These are phyloP conservation scores for Lepidurus packardi DNA, from an alignment of 1,140 invertebrate genomes.

Conservation along the genomic window DNA sequence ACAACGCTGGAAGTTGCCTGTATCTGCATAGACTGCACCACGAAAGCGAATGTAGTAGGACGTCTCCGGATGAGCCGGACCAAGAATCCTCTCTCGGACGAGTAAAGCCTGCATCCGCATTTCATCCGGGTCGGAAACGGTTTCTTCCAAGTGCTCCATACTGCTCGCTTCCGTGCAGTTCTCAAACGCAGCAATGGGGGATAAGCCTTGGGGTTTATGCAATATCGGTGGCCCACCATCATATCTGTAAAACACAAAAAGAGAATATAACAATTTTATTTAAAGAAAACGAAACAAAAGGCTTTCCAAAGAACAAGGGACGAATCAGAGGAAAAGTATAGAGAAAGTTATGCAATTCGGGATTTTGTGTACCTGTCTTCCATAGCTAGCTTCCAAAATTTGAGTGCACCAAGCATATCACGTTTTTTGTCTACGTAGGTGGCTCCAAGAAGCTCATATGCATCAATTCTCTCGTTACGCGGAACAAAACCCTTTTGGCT, in stretches of 20 bases:
- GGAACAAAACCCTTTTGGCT: constrained; percentile 58
- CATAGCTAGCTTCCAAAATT: constrained; percentile 84
- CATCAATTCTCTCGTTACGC: constrained; percentile 76
- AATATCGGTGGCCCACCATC: constrained; percentile 54
- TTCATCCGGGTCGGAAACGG: constrained; percentile 85
- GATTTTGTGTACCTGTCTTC: constrained; percentile 57
- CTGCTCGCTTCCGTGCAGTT: constrained; percentile 73
- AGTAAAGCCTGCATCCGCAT: constrained; percentile 94
- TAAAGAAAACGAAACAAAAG: constrained; percentile 30
- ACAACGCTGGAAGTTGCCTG: constrained; percentile 84
- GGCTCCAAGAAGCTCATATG: constrained; percentile 86
- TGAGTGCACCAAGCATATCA: constrained; percentile 82
- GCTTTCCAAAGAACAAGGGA: constrained; percentile 26
- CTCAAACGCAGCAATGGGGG: constrained; percentile 78
- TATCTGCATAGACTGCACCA: constrained; percentile 90
- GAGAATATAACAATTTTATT: constrained; percentile 31
- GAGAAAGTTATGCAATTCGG: constrained; percentile 20
- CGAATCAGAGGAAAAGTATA: constrained; percentile 26
- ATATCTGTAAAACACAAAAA: constrained; percentile 41
- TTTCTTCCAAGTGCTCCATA: constrained; percentile 70
- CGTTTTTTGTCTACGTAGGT: constrained; percentile 94
- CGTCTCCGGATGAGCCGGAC: constrained; percentile 89
- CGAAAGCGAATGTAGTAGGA: constrained; percentile 90
- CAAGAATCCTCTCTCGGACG: constrained; percentile 85
- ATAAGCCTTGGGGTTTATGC: constrained; percentile 60